Conservation (phyloP, 2,113 vertebrate genomes). For the Paramormyrops kingsleyae region DNA sequence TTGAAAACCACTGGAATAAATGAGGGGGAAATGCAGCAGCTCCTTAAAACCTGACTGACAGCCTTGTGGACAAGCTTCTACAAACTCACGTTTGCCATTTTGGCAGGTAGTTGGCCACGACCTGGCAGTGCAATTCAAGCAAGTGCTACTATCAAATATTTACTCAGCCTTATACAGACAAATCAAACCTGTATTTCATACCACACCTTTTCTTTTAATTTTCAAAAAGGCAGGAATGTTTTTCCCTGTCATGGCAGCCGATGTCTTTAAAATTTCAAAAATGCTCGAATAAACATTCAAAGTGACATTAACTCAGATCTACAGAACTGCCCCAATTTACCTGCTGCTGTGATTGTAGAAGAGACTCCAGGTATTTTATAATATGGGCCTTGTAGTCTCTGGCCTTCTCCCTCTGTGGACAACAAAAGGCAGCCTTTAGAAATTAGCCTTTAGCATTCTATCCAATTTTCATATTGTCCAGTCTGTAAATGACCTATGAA, state of each 20-base stretch:
- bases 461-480: neutral
- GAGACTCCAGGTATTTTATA: conserved; percentile 79
- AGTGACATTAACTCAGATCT: neutral
- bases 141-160: neutral
- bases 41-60: neutral
- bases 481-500: neutral
- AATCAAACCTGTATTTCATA: neutral
- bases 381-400: conserved; percentile 86
- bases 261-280: neutral
- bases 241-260: neutral
- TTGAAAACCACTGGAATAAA: neutral
- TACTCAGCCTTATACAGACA: neutral
- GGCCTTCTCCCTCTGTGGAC: conserved; percentile 82
- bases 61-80: neutral
- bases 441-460: neutral
- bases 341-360: conserved; percentile 88
- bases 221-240: neutral
- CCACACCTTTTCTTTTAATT: neutral
- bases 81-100: neutral
- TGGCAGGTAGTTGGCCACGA: neutral
- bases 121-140: neutral
- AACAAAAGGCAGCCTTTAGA: neutral
- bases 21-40: neutral
- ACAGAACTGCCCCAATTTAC: conserved; percentile 47
- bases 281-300: neutral